Conservation (phyloP, 1,140 invertebrate species). For the Hyles vespertilio region DNA sequence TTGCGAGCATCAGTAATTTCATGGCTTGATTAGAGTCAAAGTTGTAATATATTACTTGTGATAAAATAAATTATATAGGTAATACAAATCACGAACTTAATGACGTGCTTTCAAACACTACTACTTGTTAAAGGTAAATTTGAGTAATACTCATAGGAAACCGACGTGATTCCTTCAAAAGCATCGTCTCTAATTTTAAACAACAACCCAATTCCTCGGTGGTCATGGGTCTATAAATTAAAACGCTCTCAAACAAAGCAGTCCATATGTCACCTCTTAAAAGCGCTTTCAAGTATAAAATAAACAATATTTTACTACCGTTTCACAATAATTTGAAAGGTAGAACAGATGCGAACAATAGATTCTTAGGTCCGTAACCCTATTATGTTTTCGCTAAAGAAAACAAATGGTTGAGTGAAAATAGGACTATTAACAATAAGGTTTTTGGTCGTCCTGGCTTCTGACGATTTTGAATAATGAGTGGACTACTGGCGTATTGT, state of each 20-base stretch:
- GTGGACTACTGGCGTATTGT: conserved; percentile 50
- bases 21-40: too few species aligned
- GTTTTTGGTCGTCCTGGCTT: conserved; percentile 46
- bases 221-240: conserved; percentile 61
- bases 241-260: conserved; percentile 43
- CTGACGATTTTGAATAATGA: conserved; percentile 52
- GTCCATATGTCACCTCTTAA: conserved; percentile 60
- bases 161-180: too few species aligned
- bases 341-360: conserved; percentile 51
- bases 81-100: too few species aligned
- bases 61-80: too few species aligned
- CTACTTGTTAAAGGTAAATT: too few species aligned
- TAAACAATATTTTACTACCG: conserved; percentile 72
- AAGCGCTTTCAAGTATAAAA: conserved; percentile 60
- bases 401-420: conserved; percentile 55
- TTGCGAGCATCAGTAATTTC: too few species aligned
- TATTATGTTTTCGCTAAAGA: conserved; percentile 55
- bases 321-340: conserved; percentile 43
- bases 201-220: conserved; percentile 57
- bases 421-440: conserved; percentile 46
- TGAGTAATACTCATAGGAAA: too few species aligned
- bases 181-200: conserved; percentile 51
- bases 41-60: too few species aligned
- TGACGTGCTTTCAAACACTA: too few species aligned
- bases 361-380: conserved; percentile 48